phyloP scores from a whole-genome alignment of 2,797 vertebrate genomes.

The Muscicapa comitata region DNA sequence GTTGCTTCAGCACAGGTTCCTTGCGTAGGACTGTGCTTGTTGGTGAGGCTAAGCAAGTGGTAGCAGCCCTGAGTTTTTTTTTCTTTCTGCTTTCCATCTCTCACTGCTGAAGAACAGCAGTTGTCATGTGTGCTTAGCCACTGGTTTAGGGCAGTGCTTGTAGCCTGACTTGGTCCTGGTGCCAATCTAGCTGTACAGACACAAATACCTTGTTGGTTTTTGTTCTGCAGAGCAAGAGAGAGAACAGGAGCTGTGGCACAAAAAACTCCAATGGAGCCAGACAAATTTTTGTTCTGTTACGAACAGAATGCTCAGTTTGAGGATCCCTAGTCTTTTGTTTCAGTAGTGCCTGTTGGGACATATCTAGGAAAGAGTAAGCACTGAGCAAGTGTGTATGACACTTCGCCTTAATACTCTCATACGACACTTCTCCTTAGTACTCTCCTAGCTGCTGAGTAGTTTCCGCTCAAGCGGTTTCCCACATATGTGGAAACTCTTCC shows the following conservation, averaged over 20 bases:
- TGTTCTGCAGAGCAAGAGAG: not conserved
- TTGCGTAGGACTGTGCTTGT: not conserved
- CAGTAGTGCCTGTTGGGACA: not conserved
- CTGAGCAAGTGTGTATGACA: not conserved
- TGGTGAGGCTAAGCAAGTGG: not conserved
- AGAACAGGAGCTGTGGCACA: not conserved
- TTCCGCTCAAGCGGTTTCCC: not conserved
- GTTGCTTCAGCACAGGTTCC: not conserved
- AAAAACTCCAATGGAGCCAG: not conserved
- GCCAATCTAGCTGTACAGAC: not conserved
- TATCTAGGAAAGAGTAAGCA: not conserved
- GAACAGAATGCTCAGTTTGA: not conserved
- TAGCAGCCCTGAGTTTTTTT: not conserved
- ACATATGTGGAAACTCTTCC: not conserved
- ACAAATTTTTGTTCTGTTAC: not conserved
- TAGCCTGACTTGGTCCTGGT: not conserved
- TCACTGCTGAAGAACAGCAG: not conserved
- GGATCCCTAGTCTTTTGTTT: not conserved
- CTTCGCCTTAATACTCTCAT: not conserved
- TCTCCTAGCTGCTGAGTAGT: not conserved
- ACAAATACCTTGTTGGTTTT: not conserved
- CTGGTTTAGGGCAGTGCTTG: not conserved
- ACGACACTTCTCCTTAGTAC: not conserved
- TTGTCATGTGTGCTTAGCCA: not conserved
- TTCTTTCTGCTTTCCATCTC: not conserved